Evolutionary conservation across 1,140 invertebrate genomes (phyloP).

Genomic region (Drosophila pallidifrons): DNA sequence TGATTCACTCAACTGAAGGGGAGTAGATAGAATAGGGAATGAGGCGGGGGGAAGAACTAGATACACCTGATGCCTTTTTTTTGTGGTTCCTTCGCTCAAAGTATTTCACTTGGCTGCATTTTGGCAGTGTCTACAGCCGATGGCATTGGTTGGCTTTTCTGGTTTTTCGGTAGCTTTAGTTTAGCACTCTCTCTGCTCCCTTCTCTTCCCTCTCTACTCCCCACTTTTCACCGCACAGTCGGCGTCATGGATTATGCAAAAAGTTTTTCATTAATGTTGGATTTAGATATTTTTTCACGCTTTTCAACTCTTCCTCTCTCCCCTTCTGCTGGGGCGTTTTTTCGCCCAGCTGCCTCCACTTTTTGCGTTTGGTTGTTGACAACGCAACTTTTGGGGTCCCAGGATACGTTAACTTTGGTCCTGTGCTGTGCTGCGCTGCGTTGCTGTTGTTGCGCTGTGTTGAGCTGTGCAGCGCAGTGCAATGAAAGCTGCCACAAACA

Average conservation of each 20-base stretch:
- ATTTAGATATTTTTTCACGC: constrained; percentile 83
- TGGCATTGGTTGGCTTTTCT: constrained; percentile 60
- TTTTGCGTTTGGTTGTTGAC: constrained; percentile 72
- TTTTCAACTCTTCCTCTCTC: constrained; percentile 43
- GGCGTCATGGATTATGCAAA: constrained; percentile 78
- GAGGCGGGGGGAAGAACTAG: not conserved
- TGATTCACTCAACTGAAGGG: constrained; percentile 55
- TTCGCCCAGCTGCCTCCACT: constrained; percentile 57
- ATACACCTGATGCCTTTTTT: constrained; percentile 26
- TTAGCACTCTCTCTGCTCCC: not conserved
- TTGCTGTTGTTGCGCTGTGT: constrained; percentile 7
- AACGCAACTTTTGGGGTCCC: constrained; percentile 74
- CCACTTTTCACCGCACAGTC: constrained; percentile 5
- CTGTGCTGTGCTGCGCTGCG: constrained; percentile 50
- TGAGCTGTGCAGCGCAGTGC: constrained; percentile 53
- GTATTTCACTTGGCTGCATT: constrained; percentile 68
- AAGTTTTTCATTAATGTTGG: constrained; percentile 84
- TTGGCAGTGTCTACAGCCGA: constrained; percentile 46
- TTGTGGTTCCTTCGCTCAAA: constrained; percentile 40
- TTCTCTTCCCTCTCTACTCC: too few species aligned
- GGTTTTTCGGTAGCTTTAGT: constrained; percentile 6
- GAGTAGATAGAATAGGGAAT: not conserved
- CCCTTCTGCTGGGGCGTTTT: constrained; percentile 43
- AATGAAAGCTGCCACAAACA: constrained; percentile 77
- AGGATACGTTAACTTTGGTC: constrained; percentile 80